A percentile compares a stretch with the other conserved stretches of the same genome.
Conservation (phyloP, 2,113 vertebrate genomes). For the Myxocyprinus asiaticus region DNA sequence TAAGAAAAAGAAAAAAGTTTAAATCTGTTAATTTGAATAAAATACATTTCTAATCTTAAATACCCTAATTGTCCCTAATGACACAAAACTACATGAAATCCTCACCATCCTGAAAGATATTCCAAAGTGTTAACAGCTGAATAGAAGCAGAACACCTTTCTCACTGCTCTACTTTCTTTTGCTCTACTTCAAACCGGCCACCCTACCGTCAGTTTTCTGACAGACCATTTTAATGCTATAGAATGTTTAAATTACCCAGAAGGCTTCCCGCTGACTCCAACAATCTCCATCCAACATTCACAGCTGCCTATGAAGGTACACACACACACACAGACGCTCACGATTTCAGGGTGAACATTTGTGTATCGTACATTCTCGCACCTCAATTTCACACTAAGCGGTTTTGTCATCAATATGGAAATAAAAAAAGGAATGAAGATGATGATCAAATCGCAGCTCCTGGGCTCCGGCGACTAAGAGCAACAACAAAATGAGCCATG, state of each 20-base stretch:
- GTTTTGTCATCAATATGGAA: constrained; percentile 42
- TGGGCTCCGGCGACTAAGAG: constrained; percentile 23
- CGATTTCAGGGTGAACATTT: neutral
- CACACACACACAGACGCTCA: neutral
- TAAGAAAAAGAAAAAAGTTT: no score
- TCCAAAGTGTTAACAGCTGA: neutral
- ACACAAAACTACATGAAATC: neutral
- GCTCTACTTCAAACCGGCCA: constrained; percentile 7
- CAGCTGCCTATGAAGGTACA: neutral
- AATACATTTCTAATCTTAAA: constrained; percentile 25
- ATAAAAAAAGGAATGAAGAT: constrained; percentile 36
- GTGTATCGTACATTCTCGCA: constrained; percentile 12
- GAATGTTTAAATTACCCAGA: constrained; percentile 34
- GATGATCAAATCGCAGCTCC: constrained; percentile 25
- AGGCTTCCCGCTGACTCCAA: constrained; percentile 24
- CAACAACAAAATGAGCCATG: constrained; percentile 28
- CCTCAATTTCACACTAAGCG: constrained; percentile 38
- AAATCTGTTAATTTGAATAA: neutral
- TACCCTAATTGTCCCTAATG: constrained; percentile 4
- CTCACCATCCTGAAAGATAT: neutral
- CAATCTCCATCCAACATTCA: constrained; percentile 24
- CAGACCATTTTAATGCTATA: constrained; percentile 23
- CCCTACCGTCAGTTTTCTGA: neutral
- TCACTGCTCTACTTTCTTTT: neutral
- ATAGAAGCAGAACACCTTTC: constrained; percentile 24